Base-by-base conservation (phyloP, 2,888 invertebrate genomes). In the Siphlonurus alternatus region DNA sequence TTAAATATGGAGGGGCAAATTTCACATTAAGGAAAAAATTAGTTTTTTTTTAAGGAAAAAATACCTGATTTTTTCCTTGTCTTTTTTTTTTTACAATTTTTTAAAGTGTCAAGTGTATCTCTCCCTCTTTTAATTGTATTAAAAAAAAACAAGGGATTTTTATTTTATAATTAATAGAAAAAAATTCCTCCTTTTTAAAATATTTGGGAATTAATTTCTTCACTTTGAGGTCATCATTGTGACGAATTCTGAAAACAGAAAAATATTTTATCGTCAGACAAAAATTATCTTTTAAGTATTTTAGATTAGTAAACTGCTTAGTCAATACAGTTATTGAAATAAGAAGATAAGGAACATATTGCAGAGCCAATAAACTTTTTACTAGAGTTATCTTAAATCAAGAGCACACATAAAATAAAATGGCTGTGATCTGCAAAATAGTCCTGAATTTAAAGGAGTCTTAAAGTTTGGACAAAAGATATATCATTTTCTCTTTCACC, bases 221-320 rank as follows among this genome's bases (percentile, higher is more conserved):
- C 92, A 93, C 89, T 93, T 93, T 86, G 93, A 93, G 85, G 93
- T 93, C 93, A 93, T 93, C 93, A 93, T 93, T 85, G 93, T 93
- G 86, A 93, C 93, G 85, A 93, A 93, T 86, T 93, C 93, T 93
- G 87, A 53, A 89, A 87, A 76, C n/a, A 56, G 23, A 56, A 15
- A 56, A 56, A 56, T 56, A 10, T 22, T 23, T 22, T 7, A 1
- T 22, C 56, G 23, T 1, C 56, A 56, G 20, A 56, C 1, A 20
- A 56, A 56, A 15, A 22, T 54, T 56, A 56, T 23, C 56, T 56
- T 56, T 10, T 7, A n/a, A 51, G n/a, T 19, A 25, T n/a, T n/a
- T n/a, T n/a, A n/a, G n/a, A n/a, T n/a, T n/a, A n/a, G n/a, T n/a
- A n/a, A n/a, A n/a, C n/a, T n/a, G n/a, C n/a, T n/a, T n/a, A n/a